phyloP scores from a whole-genome alignment of 2,113 vertebrate species.

The Dryoscopus gambensis region DNA sequence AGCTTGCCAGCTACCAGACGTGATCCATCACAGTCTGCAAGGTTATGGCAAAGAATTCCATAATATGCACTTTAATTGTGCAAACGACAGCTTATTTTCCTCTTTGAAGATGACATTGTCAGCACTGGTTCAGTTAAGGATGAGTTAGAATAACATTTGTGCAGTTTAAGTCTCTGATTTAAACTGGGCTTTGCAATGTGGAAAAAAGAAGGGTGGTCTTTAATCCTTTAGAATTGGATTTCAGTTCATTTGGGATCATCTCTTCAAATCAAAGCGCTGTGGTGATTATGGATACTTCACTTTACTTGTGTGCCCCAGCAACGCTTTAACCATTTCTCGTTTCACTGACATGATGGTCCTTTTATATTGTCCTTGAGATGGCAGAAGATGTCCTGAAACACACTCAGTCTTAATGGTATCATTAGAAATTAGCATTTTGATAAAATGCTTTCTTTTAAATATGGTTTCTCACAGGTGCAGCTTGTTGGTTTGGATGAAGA shows the following conservation, averaged over 20 bases:
- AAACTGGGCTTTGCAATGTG: background rate
- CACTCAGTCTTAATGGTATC: background rate
- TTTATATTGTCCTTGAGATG: background rate
- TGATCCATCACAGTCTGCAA: background rate
- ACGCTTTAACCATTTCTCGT: background rate
- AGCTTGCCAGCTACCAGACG: background rate
- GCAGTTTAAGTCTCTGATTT: background rate
- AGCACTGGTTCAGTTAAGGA: background rate
- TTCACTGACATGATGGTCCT: background rate
- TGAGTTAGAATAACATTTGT: background rate
- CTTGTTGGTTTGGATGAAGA: slow-evolving; percentile 97
- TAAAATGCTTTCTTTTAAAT: background rate
- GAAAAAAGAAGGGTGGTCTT: background rate
- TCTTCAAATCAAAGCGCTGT: background rate
- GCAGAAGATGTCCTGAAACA: background rate
- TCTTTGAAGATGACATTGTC: background rate
- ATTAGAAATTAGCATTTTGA: background rate
- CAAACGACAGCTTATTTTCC: background rate
- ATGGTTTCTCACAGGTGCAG: slow-evolving; percentile 82
- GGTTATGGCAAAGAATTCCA: background rate
- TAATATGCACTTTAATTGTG: background rate
- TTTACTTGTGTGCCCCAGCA: background rate
- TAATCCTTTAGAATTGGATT: background rate
- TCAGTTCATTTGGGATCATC: background rate
- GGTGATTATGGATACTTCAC: background rate